Conservation (phyloP, 2,113 vertebrate genomes). For the Rhinopomastus cyanomelas region DNA sequence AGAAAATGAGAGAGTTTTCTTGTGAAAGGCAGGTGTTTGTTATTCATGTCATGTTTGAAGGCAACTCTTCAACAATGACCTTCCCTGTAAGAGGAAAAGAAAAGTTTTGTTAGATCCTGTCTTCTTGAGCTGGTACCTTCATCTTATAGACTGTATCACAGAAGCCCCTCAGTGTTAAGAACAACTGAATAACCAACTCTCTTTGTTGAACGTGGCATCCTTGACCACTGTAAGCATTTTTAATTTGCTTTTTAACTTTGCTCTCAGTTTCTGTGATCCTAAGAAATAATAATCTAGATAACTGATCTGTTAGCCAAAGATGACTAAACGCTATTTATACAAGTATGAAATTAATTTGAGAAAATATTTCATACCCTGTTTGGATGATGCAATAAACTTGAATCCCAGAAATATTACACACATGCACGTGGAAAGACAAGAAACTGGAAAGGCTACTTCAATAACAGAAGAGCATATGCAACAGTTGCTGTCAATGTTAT, state of each 20-base stretch:
- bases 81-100: slow-evolving; percentile 52
- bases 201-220: background rate
- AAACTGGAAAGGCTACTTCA: background rate
- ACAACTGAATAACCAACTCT: background rate
- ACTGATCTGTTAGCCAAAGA: background rate
- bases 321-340: background rate
- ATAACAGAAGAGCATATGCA: background rate
- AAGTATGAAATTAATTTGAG: background rate
- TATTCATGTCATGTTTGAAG: slow-evolving; percentile 58
- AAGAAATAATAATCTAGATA: background rate
- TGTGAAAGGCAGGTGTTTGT: slow-evolving; percentile 62
- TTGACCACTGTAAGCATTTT: background rate
- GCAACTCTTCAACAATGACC: slow-evolving; percentile 19
- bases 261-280: background rate
- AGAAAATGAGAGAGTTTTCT: slow-evolving; percentile 41
- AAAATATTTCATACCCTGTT: background rate
- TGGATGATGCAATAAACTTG: background rate
- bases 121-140: background rate
- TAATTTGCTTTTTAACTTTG: background rate
- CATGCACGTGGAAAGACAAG: fast-evolving
- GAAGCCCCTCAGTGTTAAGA: background rate
- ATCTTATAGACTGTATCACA: background rate
- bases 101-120: slow-evolving; percentile 15
- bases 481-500: background rate
- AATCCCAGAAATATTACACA: background rate